Evolutionary conservation across 2,888 invertebrate species (phyloP).

Genomic region (Pyrrhosoma nymphula): DNA sequence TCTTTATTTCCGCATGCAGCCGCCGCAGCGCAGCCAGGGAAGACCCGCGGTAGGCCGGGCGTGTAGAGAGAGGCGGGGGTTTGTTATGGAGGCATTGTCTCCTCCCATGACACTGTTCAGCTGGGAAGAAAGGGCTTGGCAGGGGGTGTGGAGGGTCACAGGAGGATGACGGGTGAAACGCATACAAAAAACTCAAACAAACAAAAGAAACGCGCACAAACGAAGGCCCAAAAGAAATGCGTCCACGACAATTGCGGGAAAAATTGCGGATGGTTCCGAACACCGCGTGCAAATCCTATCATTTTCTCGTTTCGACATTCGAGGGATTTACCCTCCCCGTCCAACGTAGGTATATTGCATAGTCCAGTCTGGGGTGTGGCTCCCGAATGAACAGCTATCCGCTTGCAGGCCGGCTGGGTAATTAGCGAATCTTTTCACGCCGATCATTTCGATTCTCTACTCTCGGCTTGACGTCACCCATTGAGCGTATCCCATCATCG

Average conservation of each 20-base stretch:
- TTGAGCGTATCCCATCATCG: too few relatives aligned
- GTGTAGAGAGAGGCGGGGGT: background rate
- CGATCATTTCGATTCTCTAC: too few relatives aligned
- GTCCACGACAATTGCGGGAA: background rate
- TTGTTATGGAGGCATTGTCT: background rate
- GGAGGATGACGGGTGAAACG: background rate
- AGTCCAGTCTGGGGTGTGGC: too few relatives aligned
- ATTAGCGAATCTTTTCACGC: too few relatives aligned
- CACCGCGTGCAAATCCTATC: background rate
- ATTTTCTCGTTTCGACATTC: constrained; percentile 27
- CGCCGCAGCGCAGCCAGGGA: background rate
- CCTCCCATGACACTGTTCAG: background rate
- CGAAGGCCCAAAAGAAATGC: background rate
- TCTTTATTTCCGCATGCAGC: constrained; percentile 22
- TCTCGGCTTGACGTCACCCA: too few relatives aligned
- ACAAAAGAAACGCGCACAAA: background rate
- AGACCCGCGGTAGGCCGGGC: background rate
- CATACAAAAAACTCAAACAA: background rate
- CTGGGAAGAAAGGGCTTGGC: background rate
- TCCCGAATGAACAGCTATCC: too few relatives aligned
- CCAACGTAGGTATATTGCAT: too few relatives aligned
- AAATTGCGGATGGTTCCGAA: background rate
- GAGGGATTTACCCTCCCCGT: background rate
- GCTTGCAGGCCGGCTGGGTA: too few relatives aligned
- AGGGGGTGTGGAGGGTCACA: background rate